Evolutionary conservation across 2,888 invertebrate genomes (phyloP).

Genomic region (Drosophila mimica): DNA sequence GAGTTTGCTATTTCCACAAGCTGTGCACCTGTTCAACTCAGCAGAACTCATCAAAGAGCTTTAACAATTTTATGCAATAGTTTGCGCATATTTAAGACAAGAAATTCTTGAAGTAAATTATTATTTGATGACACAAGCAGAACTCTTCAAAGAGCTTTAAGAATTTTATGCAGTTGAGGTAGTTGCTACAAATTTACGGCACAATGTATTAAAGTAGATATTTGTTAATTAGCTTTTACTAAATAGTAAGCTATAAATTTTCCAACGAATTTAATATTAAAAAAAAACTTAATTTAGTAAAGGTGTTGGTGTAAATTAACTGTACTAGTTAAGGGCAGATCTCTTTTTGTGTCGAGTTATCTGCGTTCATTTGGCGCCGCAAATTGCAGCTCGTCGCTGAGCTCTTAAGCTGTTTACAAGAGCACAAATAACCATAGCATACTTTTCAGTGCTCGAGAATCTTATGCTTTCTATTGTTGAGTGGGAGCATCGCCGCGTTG

Average conservation of each 20-base stretch:
- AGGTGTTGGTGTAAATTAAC: conserved; percentile 29
- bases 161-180: neutral
- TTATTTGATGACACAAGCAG: neutral
- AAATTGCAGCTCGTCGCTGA: conserved; percentile 59
- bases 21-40: conserved; percentile 53
- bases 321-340: conserved; percentile 22
- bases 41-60: conserved; percentile 12
- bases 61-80: conserved; percentile 22
- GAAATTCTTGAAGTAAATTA: neutral
- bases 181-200: neutral
- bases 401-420: conserved; percentile 62
- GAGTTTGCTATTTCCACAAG: conserved; percentile 19
- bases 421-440: conserved; percentile 39
- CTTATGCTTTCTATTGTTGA: conserved; percentile 30
- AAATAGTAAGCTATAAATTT: too few relatives aligned
- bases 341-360: conserved; percentile 26
- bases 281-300: neutral
- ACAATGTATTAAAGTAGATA: neutral
- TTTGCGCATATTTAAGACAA: neutral
- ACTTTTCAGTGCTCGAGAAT: conserved; percentile 40
- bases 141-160: conserved; percentile 34
- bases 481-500: conserved; percentile 7
- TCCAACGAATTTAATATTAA: neutral
- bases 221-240: neutral
- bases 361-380: conserved; percentile 42